Evolutionary conservation across 1,140 invertebrate species (phyloP).

Genomic region (Rhyzopertha dominica): DNA sequence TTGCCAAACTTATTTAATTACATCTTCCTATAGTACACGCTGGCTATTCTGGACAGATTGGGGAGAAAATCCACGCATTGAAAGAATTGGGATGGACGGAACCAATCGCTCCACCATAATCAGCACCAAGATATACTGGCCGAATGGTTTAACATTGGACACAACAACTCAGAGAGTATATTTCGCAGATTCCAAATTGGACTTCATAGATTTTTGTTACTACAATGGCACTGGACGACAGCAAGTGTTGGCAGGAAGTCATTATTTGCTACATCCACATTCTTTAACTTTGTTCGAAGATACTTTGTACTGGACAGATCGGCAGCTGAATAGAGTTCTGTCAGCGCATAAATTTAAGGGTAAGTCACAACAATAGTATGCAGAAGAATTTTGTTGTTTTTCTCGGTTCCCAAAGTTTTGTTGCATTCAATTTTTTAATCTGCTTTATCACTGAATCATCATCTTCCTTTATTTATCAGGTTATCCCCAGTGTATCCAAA

Average conservation of each 20-base stretch:
- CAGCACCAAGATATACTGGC: slow-evolving; percentile 97
- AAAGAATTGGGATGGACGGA: slow-evolving; percentile 94
- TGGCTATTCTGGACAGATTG: slow-evolving; percentile 98
- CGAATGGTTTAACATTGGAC: slow-evolving; percentile 93
- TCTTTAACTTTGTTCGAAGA: slow-evolving; percentile 91
- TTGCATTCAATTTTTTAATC: too few relatives aligned
- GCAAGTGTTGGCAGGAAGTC: slow-evolving; percentile 80
- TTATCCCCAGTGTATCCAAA: too few relatives aligned
- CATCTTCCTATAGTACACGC: slow-evolving; percentile 61
- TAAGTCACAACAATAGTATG: not conserved
- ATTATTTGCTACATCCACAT: slow-evolving; percentile 93
- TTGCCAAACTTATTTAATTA: not conserved
- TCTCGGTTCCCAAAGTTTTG: too few relatives aligned
- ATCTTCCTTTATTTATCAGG: too few relatives aligned
- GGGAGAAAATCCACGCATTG: slow-evolving; percentile 95
- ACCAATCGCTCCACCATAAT: slow-evolving; percentile 81
- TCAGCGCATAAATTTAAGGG: slow-evolving; percentile 90
- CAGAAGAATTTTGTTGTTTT: too few relatives aligned
- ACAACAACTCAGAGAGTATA: slow-evolving; percentile 91
- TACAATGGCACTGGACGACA: slow-evolving; percentile 90
- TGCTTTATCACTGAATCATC: too few relatives aligned
- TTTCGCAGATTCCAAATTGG: slow-evolving; percentile 95
- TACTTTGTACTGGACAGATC: slow-evolving; percentile 94
- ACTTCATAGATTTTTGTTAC: slow-evolving; percentile 97
- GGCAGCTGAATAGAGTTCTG: slow-evolving; percentile 81